Evolutionary conservation across 2,797 vertebrate species (phyloP).

Genomic region (Brachymystax lenok): DNA sequence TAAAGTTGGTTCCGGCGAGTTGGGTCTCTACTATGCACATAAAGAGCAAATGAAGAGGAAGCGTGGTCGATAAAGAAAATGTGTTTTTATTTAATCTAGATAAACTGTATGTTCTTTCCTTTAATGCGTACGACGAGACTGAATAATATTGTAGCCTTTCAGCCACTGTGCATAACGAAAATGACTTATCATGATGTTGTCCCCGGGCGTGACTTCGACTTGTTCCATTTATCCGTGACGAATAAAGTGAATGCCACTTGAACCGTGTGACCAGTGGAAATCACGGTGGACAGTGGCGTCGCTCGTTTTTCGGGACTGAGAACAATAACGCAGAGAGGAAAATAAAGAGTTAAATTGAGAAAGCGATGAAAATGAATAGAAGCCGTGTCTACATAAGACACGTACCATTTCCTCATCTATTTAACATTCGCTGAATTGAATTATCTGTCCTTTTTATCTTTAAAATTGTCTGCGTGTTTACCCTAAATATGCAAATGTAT

Average conservation of each 20-base stretch:
- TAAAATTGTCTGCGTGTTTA: constrained; percentile 99
- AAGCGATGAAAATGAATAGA: constrained; percentile 95
- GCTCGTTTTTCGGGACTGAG: constrained; percentile 52
- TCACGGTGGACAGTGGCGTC: constrained; percentile 63
- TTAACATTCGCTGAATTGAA: constrained; percentile 99
- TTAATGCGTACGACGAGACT: constrained; percentile 61
- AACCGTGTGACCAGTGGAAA: constrained; percentile 63
- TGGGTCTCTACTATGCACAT: constrained; percentile 42
- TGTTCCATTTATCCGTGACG: constrained; percentile 56
- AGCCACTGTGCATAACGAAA: constrained; percentile 76
- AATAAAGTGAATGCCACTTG: constrained; percentile 68
- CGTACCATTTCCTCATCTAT: constrained; percentile 83
- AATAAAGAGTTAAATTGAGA: constrained; percentile 86
- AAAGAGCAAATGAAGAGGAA: constrained; percentile 14
- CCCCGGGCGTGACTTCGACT: constrained; percentile 72
- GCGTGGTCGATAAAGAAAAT: constrained; percentile 25
- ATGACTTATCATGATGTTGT: constrained; percentile 72
- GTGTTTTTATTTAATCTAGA: constrained; percentile 68
- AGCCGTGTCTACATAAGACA: constrained; percentile 88
- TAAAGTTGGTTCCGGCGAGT: constrained; percentile 48
- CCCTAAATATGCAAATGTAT: constrained; percentile 99
- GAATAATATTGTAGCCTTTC: constrained; percentile 72
- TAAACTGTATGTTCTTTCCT: constrained; percentile 66
- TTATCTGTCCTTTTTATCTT: constrained; percentile 99
- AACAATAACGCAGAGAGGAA: constrained; percentile 67